Base-by-base conservation (phyloP, 2,797 vertebrate genomes). In the Gobio occitaniae region DNA sequence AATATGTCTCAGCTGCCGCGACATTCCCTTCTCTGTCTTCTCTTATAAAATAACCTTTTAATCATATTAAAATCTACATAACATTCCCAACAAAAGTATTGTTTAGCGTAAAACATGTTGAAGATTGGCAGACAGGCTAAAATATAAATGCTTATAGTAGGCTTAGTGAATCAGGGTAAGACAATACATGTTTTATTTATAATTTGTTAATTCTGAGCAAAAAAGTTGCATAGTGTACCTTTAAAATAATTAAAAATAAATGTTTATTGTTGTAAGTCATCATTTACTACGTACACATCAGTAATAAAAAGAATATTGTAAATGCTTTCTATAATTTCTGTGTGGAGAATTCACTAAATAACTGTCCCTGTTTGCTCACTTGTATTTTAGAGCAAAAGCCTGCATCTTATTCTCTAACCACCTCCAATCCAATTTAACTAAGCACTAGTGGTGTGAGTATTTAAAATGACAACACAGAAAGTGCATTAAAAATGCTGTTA, bases 351-450 rank as follows among this genome's bases (percentile, higher is more conserved):
- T 61, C 25, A 36, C 25, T 25, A 74, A 85, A 52, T 29, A n/a
- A 38, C 61, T 79, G 2, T 68, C 38, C 21, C 54, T 81, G 38
- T 82, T 72, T 77, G 54, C 17, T 61, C 38, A 70, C 9, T 41
- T 4, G 15, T 25, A 16, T 25, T 61, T 76, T 77, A 10, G 32
- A 56, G 48, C 25, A 21, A n/a, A 80, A 72, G 29, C 63, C 25
- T 52, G 2, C 48, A 19, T 36, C 50, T 21, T 54, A 21, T 76
- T 56, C 52, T 76, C 3, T 38, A 56, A 76, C 17, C 32, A 76
- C 19, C 17, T 56, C 29, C 29, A n/a, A 56, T 21, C 19, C 29
- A 38, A 5, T 38, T 38, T 36, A 75, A 52, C 71, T 29, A 38
- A 50, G 11, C 29, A 38, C 72, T 74, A 74, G 44, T 50, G n/a